A percentile compares a stretch with the other conserved stretches of the same genome.
phyloP scores from a whole-genome alignment of 2,888 invertebrate genomes.

The Stenchaetothrips biformis region DNA sequence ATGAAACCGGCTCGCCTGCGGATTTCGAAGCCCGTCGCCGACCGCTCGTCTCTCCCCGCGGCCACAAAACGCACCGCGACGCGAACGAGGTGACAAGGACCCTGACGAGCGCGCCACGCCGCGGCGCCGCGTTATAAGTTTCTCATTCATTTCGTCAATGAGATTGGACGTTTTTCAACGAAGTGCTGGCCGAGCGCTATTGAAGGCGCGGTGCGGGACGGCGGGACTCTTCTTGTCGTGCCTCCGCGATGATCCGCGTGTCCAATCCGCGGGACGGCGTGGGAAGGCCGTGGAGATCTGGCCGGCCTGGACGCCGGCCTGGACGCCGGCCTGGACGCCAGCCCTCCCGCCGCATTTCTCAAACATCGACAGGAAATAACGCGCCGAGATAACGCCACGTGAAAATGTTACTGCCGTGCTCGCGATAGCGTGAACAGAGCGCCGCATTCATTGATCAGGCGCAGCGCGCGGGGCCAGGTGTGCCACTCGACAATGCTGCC shows the following conservation, averaged over 20 bases:
- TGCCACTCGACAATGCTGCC: too few species aligned
- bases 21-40: too few species aligned
- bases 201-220: not conserved
- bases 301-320: not conserved
- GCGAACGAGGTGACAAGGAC: not conserved
- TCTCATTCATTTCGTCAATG: not conserved
- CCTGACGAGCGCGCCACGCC: not conserved
- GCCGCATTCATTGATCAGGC: too few species aligned
- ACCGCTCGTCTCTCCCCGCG: too few species aligned
- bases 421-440: too few species aligned
- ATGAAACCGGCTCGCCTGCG: too few species aligned
- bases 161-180: not conserved
- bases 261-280: conserved; percentile 10
- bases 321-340: not conserved
- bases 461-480: too few species aligned
- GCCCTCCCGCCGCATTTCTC: not conserved
- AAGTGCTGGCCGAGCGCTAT: conserved; percentile 1
- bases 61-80: not conserved
- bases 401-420: too few species aligned
- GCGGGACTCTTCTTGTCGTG: not conserved
- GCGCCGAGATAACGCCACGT: too few species aligned
- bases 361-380: too few species aligned
- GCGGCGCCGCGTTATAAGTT: not conserved
- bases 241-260: conserved; percentile 3
- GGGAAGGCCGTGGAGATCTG: not conserved